Base-by-base conservation (phyloP, 1,140 invertebrate species). In the Aphaenogaster rudis region DNA sequence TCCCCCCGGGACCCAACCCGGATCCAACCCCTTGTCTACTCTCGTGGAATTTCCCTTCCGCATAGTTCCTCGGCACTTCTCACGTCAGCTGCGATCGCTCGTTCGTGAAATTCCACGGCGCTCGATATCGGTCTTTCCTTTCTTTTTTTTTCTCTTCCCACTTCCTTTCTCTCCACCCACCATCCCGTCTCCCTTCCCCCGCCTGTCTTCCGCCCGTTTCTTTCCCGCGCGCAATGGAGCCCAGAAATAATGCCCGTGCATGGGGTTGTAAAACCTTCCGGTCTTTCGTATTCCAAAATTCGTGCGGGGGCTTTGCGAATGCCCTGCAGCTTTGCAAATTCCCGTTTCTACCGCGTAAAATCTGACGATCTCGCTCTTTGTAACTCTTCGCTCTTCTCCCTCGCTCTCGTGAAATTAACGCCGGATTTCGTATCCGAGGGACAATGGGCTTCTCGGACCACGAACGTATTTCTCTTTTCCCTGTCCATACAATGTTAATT, bases 41-140 rank as follows among this genome's bases (percentile, higher is more conserved):
- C 78, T 71, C 50, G 45, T 80, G 92, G 90, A 92, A 92, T 92
- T 92, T 89, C 87, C 74, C 80, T 88, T 88, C 86, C 88, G 91
- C 88, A 91, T 92, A 92, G 92, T 89, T 91, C 78, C 77, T 86
- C 76, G 77, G 64, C 88, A 72, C 81, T 90, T 89, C 78, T 89
- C 90, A 87, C 88, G 87, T 88, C 87, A 80, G 85, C 86, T 84
- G 67, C 78, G 82, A 84, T 89, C 88, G 88, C 61, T 86, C 63
- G 88, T 80, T 86, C 90, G 80, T 59, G 63, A 86, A 91, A 92
- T 90, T 91, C 90, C 90, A 72, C 52, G 48, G 76, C 66, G 87
- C 82, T 86, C 78, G 72, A 90, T 91, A 92, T 92, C 89, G 84
- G 50, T 57, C 79, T 84, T 86, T 66, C 72, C 57, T 78, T 80